Conservation (phyloP, 2,888 invertebrate species). For the Calliopum simillimum region DNA sequence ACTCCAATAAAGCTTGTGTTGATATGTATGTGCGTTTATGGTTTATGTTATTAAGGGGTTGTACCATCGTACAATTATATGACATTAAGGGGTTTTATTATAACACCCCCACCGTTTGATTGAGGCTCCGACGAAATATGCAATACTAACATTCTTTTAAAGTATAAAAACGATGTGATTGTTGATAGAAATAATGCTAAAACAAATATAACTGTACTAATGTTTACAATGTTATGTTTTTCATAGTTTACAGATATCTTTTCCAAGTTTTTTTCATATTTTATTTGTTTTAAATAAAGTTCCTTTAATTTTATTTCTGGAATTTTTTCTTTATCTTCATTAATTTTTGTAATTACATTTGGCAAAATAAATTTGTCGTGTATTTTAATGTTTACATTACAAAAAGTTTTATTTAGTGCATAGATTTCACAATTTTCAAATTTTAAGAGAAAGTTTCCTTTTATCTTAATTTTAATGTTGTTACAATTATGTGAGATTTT, state of each 20-base stretch:
- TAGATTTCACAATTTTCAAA: constrained; percentile 39
- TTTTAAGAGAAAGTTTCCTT: constrained; percentile 37
- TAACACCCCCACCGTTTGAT: background rate
- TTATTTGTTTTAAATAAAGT: constrained; percentile 32
- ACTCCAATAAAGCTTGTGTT: too few relatives aligned
- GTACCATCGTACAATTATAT: too few relatives aligned
- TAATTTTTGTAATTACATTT: constrained; percentile 38
- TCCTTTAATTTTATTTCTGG: constrained; percentile 30
- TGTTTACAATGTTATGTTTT: constrained; percentile 22
- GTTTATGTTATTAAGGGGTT: too few relatives aligned
- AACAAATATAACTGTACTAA: constrained; percentile 15
- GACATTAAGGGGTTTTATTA: too few relatives aligned
- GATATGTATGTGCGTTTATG: too few relatives aligned
- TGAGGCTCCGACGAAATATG: constrained; percentile 28
- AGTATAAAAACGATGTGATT: background rate
- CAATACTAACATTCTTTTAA: background rate
- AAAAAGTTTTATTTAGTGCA: constrained; percentile 34
- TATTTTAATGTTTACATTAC: constrained; percentile 34
- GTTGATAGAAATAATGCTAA: constrained; percentile 18
- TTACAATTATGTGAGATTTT: constrained; percentile 36
- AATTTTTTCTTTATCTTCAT: constrained; percentile 29
- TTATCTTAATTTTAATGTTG: constrained; percentile 34
- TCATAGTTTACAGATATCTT: constrained; percentile 22
- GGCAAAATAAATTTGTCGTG: constrained; percentile 40
- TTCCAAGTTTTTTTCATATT: constrained; percentile 31